Evolutionary conservation across 2,797 vertebrate genomes (phyloP), one percentile per base, ranked within the genome.

Genomic region (Sciaenops ocellatus): DNA sequence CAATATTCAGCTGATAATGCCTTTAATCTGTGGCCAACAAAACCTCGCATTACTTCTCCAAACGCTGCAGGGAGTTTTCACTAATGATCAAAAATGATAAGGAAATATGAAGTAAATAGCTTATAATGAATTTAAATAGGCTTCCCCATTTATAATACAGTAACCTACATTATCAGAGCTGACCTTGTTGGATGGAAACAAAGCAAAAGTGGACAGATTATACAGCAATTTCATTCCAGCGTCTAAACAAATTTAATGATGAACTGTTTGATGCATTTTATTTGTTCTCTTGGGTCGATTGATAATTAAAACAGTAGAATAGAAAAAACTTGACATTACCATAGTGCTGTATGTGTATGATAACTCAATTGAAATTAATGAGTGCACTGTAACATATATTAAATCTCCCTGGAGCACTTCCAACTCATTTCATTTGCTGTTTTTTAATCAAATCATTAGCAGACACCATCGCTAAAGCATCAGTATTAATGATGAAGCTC

Each of bases 11-110:
- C 70, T 78, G 81, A 87, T 85, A 67, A 82, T n/a, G 70, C 77
- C 86, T 95, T 90, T 95, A 87, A 92, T 94, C 85, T 80, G 60
- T 24, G 66, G 88, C 92, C 93, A 94, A 89, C 79, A 80, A 66
- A 85, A 78, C 69, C 72, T 78, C 17, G 46, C 51, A 41, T 60
- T 61, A 67, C 78, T 87, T 82, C 47, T 84, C 79, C 71, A 66
- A 82, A 87, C 60, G 69, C 87, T 69, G 61, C 78, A 66, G 85
- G 84, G 88, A 91, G n/a, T 62, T 82, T 64, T 62, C 76, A 54
- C 80, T 85, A 85, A 87, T 87, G 83, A 91, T 86, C 83, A 82
- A 88, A 88, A 87, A 82, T 72, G 65, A 79, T 76, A 57, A 78
- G 72, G 72, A 90, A 87, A 85, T 80, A 82, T 56, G 55, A 79